These are phyloP conservation scores for Cepaea hortensis DNA, from an alignment of 2,888 invertebrate genomes.

Conservation along the genomic window DNA sequence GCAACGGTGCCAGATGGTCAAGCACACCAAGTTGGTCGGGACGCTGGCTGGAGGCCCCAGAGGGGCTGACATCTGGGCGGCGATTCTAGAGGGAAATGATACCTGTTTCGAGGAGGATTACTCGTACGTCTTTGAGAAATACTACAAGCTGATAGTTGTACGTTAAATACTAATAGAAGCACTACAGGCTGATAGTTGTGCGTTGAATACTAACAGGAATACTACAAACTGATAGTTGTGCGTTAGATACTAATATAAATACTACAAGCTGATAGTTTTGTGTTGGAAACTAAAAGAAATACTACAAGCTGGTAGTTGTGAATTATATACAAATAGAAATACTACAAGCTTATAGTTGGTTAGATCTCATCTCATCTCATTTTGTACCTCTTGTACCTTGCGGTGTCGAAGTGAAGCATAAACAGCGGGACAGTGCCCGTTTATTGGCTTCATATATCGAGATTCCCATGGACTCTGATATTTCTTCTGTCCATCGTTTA, in stretches of 20 bases:
- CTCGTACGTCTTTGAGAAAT: slow-evolving; percentile 9
- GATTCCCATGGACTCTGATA: no score
- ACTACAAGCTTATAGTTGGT: no score
- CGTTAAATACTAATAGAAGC: neutral
- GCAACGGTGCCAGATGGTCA: slow-evolving; percentile 39
- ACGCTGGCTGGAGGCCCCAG: neutral
- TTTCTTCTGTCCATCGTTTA: no score
- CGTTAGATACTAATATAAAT: neutral
- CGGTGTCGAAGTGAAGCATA: no score
- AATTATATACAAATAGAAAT: no score
- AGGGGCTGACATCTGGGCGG: slow-evolving; percentile 10
- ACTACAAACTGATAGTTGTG: slow-evolving; percentile 8
- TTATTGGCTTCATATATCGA: no score
- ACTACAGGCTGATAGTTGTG: slow-evolving; percentile 25
- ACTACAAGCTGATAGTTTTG: slow-evolving; percentile 5
- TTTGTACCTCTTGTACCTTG: no score
- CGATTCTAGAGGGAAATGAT: neutral
- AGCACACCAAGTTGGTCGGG: slow-evolving; percentile 5
- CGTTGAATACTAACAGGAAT: neutral
- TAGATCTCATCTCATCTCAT: no score
- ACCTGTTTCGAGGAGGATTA: slow-evolving; percentile 35
- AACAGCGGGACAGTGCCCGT: no score
- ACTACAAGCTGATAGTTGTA: slow-evolving; percentile 29
- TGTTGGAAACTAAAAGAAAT: no score
- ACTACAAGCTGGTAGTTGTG: no score